Evolutionary conservation across 2,797 vertebrate species (phyloP), one percentile per base, ranked within the genome.

Genomic region (Zenarchopterus dispar): DNA sequence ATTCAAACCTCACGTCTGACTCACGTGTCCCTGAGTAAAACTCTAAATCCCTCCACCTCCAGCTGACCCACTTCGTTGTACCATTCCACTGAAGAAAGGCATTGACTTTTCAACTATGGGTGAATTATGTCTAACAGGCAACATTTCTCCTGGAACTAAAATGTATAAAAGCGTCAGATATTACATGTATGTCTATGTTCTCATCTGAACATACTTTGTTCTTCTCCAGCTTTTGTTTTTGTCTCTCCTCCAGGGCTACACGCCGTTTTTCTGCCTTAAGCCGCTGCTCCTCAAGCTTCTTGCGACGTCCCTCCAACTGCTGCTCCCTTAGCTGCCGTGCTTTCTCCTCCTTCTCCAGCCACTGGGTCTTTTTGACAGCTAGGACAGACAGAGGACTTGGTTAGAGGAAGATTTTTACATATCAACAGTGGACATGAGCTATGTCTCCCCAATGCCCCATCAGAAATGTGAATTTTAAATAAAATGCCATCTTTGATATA

Each of bases 291-390:
- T 98, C 97, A 4, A 99, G 93, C 70, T 92, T 94, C 70, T 92
- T 91, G 31, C 95, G 93, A 0, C 97, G 94, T 75, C 96, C 96
- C 75, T 98, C 96, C 71, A 99, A 84, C 92, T 97, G 97, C 82
- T 95, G 95, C 78, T 99, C 97, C 55, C 97, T 92, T 70, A 97
- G 92, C 59, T 93, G 91, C 62, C 93, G 91, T 0, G 96, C 97
- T 72, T 95, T 96, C 82, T 99, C 97, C 86, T 98, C 97, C 84
- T 99, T 97, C 91, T 97, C 96, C 89, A 98, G 89, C 97, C 97
- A 99, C 86, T 98, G 93, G 11, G 72, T 93, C 88, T 98, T 94
- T 93, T 98, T 99, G 84, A 95, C 91, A 24, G 95, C 97, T 99
- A 52, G 13, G 54, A 52, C 28, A 24, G n/a, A 58, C 26, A 80